These are phyloP conservation scores for Carassius gibelio DNA, from an alignment of 2,113 vertebrate species.

Conservation along the genomic window DNA sequence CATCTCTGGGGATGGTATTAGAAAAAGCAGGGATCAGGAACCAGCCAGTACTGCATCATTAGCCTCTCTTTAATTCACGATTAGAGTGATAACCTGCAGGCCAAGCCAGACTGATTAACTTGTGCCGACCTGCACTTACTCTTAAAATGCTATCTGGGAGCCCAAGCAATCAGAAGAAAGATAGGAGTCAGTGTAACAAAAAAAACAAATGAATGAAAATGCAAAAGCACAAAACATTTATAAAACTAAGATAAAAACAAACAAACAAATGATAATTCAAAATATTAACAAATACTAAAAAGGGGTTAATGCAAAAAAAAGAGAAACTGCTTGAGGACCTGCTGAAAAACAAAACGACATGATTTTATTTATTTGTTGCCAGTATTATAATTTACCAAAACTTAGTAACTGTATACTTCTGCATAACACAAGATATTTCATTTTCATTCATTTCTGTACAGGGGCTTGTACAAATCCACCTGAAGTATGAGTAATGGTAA, in stretches of 20 bases:
- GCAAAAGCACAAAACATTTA: no score
- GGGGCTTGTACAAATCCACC: background rate
- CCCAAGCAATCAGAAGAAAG: conserved; percentile 32
- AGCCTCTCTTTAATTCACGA: conserved; percentile 61
- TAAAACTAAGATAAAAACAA: no score
- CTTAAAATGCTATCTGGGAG: conserved; percentile 47
- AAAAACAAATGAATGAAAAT: no score
- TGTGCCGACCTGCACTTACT: conserved; percentile 52
- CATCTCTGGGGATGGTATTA: conserved; percentile 60
- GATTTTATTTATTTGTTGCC: no score
- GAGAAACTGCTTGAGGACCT: background rate
- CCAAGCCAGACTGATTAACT: conserved; percentile 58
- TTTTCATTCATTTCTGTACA: background rate
- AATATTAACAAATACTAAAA: no score
- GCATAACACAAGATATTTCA: background rate
- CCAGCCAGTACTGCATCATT: conserved; percentile 53
- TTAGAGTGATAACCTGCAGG: conserved; percentile 57
- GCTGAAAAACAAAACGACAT: background rate
- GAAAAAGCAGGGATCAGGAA: conserved; percentile 60
- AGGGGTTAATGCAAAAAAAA: no score
- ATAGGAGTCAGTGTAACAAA: background rate
- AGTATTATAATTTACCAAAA: background rate
- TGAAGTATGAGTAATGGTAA: conserved; percentile 13
- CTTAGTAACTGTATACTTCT: background rate
- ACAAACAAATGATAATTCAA: no score